Evolutionary conservation across 2,113 vertebrate species (phyloP), one percentile per base, ranked within the genome.

Genomic region (Glaucidium brasilianum): DNA sequence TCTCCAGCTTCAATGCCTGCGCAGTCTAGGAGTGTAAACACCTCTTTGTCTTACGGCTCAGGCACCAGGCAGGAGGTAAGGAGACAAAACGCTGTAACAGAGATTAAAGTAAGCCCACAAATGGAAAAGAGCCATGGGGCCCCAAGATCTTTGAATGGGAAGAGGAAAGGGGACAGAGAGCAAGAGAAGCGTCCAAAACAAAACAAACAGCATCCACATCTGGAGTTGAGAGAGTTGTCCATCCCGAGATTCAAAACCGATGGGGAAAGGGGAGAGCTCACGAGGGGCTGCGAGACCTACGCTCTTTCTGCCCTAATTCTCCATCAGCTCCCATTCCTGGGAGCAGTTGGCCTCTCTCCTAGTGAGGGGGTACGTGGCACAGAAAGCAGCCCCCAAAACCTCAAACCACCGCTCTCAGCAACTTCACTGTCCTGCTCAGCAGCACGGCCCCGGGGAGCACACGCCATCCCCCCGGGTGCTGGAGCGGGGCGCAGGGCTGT

Each of bases 21-120:
- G 97, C 97, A 97, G 96, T 94, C 97, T 96, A 97, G 98, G 98
- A 98, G 98, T 98, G 98, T 98, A 98, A 99, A 99, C 98, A 98
- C 96, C 97, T 97, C 97, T 98, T 99, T 98, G 98, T 99, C 97
- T 99, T 98, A 97, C 16, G 21, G 97, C 96, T 97, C 95, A 95
- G 95, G 83, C 95, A 96, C 75, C 97, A 30, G 98, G 98, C 97
- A 93, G 98, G 98, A 98, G 98, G 96, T 63, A 87, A 66, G 49
- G 77, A 95, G 96, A 97, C 97, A 98, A 98, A 98, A 97, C 60
- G 39, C 84, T 66, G 94, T 96, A 97, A 97, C 96, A 88, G 97
- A 97, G 97, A 97, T 97, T 98, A 96, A 98, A 97, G 94, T 95
- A 90, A 96, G 96, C 75, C 74, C 80, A 88, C 32, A 63, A 95